Conservation (phyloP, 2,797 vertebrate genomes). For the Glossophaga mutica region DNA sequence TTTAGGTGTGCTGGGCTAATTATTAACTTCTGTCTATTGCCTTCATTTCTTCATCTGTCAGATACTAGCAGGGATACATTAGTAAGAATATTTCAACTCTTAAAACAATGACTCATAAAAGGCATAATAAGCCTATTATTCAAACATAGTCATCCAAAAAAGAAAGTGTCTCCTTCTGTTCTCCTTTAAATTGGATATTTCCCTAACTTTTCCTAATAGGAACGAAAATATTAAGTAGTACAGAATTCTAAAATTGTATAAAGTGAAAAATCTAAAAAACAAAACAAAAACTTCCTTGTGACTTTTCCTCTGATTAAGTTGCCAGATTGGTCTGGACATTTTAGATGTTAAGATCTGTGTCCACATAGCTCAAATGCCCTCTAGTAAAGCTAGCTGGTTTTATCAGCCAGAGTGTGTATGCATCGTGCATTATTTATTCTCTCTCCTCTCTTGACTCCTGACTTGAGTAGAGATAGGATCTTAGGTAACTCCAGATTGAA, state of each 20-base stretch:
- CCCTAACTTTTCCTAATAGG: neutral
- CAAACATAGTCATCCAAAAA: neutral
- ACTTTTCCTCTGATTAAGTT: neutral
- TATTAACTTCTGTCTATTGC: neutral
- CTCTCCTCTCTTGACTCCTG: neutral
- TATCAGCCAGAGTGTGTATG: neutral
- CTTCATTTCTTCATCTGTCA: neutral
- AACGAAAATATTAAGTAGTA: neutral
- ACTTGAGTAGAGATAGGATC: neutral
- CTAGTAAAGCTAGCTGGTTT: too few species aligned
- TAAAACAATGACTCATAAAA: neutral
- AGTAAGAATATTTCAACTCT: neutral
- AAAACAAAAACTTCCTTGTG: neutral
- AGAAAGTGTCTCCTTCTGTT: neutral
- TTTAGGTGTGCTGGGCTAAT: neutral
- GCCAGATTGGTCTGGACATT: neutral
- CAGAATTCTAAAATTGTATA: neutral
- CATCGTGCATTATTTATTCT: neutral
- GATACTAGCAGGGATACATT: neutral
- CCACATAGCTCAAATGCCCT: fast-evolving
- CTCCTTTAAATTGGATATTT: neutral
- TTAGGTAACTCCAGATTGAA: neutral
- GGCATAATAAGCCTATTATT: neutral
- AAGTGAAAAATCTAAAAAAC: neutral
- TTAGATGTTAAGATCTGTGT: neutral